Percentiles rank a stretch among this genome's conserved stretches.
Conservation (phyloP, 2,797 vertebrate species). For the Phaenicophaeus curvirostris region DNA sequence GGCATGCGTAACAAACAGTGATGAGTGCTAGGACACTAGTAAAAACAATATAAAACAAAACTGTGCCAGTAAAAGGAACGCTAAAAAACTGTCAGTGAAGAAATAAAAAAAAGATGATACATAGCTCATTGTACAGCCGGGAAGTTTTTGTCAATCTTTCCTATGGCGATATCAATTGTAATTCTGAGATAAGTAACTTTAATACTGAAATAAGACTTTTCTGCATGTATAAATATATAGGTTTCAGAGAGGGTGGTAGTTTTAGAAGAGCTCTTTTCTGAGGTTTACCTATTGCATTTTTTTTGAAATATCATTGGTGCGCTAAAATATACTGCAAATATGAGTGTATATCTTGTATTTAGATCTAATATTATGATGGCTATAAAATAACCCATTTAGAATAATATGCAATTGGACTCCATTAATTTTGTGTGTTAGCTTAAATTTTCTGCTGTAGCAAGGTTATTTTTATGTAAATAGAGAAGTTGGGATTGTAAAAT, state of each 20-base stretch:
- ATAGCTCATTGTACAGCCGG: background rate
- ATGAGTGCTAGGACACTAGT: background rate
- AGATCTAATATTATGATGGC: background rate
- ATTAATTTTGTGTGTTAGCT: constrained; percentile 49
- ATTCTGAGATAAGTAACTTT: background rate
- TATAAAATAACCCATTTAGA: constrained; percentile 37
- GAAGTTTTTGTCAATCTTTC: background rate
- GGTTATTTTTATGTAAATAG: constrained; percentile 68
- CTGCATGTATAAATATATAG: background rate
- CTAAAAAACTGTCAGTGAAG: background rate
- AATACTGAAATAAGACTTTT: background rate
- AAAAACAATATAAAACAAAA: constrained; percentile 42
- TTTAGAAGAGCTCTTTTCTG: background rate
- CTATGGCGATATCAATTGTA: background rate
- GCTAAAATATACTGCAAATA: background rate
- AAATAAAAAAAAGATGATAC: constrained; percentile 6
- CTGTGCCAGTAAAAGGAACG: background rate
- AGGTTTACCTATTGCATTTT: background rate
- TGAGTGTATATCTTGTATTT: background rate
- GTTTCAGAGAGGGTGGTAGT: background rate
- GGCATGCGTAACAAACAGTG: background rate
- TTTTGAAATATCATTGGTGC: background rate
- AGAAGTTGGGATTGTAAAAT: constrained; percentile 60
- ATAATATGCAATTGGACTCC: background rate
- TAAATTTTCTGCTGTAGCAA: constrained; percentile 48